A percentile compares a stretch with the other conserved stretches of the same genome.
Evolutionary conservation across 1,140 invertebrate species (phyloP).

Genomic region (Psix sp.): DNA sequence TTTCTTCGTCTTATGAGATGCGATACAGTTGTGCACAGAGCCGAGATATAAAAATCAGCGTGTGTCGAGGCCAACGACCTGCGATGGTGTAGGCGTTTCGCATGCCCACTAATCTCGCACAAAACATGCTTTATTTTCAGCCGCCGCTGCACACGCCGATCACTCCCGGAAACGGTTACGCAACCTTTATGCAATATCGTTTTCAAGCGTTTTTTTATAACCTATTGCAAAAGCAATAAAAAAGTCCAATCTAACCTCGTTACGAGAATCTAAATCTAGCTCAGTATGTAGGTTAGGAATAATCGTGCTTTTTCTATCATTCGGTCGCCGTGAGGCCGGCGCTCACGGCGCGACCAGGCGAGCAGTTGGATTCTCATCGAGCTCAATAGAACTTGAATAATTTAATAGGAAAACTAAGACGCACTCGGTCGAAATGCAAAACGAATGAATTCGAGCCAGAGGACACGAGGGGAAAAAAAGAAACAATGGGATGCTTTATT

Average conservation of each 20-base stretch:
- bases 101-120: slow-evolving; percentile 46
- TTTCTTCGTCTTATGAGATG: slow-evolving; percentile 34
- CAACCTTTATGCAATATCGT: slow-evolving; percentile 5
- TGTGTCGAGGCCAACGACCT: slow-evolving; percentile 65
- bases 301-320: no score
- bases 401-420: slow-evolving; percentile 18
- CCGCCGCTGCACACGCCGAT: slow-evolving; percentile 23
- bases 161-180: slow-evolving; percentile 38
- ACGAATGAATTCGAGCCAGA: slow-evolving; percentile 17
- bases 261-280: no score
- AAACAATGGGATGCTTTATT: slow-evolving; percentile 53
- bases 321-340: no score
- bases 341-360: no score
- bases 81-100: slow-evolving; percentile 63
- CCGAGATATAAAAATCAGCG: slow-evolving; percentile 47
- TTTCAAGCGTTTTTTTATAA: no score
- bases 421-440: slow-evolving; percentile 43
- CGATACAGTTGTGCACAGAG: slow-evolving; percentile 54
- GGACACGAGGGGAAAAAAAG: slow-evolving; percentile 4
- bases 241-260: not conserved
- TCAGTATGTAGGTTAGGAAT: no score
- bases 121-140: slow-evolving; percentile 48
- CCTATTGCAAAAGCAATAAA: not conserved
- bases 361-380: no score
- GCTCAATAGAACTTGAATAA: not conserved